Percentiles rank a stretch among this genome's conserved stretches.
These are phyloP conservation scores for Mesoligia furuncula DNA, from an alignment of 2,888 invertebrate genomes.

Conservation along the genomic window DNA sequence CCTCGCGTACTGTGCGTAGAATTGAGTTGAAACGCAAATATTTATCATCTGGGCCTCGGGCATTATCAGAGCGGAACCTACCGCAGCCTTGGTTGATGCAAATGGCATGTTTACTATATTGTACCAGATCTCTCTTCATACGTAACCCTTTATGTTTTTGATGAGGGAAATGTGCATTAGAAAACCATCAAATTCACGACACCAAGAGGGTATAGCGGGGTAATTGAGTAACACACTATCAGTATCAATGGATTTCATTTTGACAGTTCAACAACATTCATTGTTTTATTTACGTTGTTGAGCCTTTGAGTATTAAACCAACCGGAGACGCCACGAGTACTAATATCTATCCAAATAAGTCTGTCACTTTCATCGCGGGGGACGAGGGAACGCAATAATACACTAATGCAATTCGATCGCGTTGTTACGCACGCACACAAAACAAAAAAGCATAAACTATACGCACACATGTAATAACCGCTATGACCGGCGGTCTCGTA, in stretches of 20 bases:
- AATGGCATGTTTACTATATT: conserved; percentile 62
- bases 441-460: too few relatives aligned
- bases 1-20: conserved; percentile 41
- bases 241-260: neutral
- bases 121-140: conserved; percentile 54
- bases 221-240: too few relatives aligned
- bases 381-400: too few relatives aligned
- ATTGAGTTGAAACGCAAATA: conserved; percentile 50
- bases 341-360: too few relatives aligned
- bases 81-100: conserved; percentile 70
- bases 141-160: conserved; percentile 45
- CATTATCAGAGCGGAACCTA: conserved; percentile 79
- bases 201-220: neutral
- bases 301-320: too few relatives aligned
- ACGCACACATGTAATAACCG: too few relatives aligned
- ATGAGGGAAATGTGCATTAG: conserved; percentile 28
- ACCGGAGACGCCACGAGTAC: too few relatives aligned
- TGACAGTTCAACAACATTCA: neutral
- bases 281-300: neutral
- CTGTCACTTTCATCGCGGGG: too few relatives aligned
- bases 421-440: too few relatives aligned
- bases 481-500: too few relatives aligned
- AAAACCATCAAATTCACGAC: conserved; percentile 4
- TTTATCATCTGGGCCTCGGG: conserved; percentile 70
- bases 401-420: too few relatives aligned